These are phyloP conservation scores for Pachymerium ferrugineum DNA, from an alignment of 2,888 invertebrate genomes.

Conservation along the genomic window DNA sequence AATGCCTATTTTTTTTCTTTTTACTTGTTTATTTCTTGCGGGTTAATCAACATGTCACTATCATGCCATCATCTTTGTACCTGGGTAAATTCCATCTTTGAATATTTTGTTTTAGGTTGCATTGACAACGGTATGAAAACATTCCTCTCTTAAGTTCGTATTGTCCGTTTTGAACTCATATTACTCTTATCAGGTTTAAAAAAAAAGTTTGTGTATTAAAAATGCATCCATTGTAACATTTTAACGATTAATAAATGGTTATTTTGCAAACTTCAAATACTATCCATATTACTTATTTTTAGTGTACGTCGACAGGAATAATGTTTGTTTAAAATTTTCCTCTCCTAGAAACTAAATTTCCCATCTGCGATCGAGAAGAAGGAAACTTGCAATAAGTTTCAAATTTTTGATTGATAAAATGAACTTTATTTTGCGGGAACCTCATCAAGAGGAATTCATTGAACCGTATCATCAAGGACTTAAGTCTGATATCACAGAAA, in stretches of 20 bases:
- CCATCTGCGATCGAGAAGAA: too few species aligned
- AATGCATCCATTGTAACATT: slow-evolving; percentile 25
- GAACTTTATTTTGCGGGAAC: too few species aligned
- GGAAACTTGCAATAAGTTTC: too few species aligned
- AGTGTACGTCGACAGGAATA: too few species aligned
- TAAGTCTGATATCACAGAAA: too few species aligned
- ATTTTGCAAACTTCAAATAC: slow-evolving; percentile 30
- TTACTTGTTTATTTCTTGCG: neutral
- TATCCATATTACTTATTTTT: neutral
- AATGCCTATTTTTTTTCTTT: neutral
- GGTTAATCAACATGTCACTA: neutral
- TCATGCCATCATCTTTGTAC: slow-evolving; percentile 27
- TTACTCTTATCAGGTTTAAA: neutral
- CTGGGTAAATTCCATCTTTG: slow-evolving; percentile 25
- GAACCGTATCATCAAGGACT: too few species aligned
- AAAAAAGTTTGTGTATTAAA: slow-evolving; percentile 1
- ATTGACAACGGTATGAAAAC: slow-evolving; percentile 6
- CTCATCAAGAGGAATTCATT: too few species aligned
- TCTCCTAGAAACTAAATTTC: too few species aligned
- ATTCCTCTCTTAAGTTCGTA: slow-evolving; percentile 14
- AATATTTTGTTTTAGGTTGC: neutral
- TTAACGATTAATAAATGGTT: slow-evolving; percentile 28
- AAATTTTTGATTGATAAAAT: too few species aligned
- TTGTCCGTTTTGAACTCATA: too few species aligned
- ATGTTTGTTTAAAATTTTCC: too few species aligned